Evolutionary conservation across 2,888 invertebrate genomes (phyloP).

Genomic region (Arrhopalites spinosus): DNA sequence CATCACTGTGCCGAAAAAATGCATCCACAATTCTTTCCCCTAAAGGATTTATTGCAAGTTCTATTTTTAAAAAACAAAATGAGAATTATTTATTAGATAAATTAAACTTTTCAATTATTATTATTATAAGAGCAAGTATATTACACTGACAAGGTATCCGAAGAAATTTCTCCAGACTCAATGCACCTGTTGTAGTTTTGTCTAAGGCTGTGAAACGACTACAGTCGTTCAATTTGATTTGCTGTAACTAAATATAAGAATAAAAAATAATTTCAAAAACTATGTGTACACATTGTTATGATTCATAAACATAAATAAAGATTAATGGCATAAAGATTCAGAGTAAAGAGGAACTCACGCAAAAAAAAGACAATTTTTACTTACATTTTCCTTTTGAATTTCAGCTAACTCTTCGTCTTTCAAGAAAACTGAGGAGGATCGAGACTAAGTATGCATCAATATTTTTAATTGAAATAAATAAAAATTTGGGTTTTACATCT

Average conservation of each 20-base stretch:
- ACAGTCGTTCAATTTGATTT: slow-evolving; percentile 96
- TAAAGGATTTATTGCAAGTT: slow-evolving; percentile 96
- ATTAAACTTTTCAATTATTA: too few species aligned
- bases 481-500: too few species aligned
- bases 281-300: not conserved
- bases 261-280: not conserved
- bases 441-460: too few species aligned
- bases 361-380: slow-evolving; percentile 63
- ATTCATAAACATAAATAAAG: too few species aligned
- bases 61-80: slow-evolving; percentile 59
- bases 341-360: not conserved
- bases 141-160: slow-evolving; percentile 74
- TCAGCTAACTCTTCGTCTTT: slow-evolving; percentile 96
- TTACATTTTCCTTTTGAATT: slow-evolving; percentile 96
- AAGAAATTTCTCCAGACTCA: slow-evolving; percentile 94
- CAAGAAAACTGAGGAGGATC: slow-evolving; percentile 86
- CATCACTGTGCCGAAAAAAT: slow-evolving; percentile 88
- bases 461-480: too few species aligned
- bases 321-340: too few species aligned
- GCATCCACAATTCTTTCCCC: slow-evolving; percentile 98
- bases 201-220: slow-evolving; percentile 96
- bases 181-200: slow-evolving; percentile 91
- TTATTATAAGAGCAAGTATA: too few species aligned
- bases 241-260: slow-evolving; percentile 76
- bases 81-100: too few species aligned